Percentiles rank a stretch among this genome's conserved stretches.
Conservation (phyloP, 2,797 vertebrate genomes). For the Propithecus perrieri region DNA sequence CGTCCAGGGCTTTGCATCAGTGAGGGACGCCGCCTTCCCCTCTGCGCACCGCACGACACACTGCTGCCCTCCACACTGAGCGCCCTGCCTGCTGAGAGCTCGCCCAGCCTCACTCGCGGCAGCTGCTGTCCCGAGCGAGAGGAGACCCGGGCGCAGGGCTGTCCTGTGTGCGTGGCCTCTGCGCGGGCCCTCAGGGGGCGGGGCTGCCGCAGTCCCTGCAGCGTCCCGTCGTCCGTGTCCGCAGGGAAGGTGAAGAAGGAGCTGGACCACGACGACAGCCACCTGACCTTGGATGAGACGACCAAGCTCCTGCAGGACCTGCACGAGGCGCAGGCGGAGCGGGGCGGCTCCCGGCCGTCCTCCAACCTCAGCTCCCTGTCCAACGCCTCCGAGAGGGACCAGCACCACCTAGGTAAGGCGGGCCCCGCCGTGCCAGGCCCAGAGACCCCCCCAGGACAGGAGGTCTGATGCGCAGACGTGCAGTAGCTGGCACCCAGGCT, state of each 20-base stretch:
- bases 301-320: constrained; percentile 97
- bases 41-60: accelerated
- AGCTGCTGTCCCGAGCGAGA: not conserved
- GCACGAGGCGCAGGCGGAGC: constrained; percentile 95
- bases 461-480: accelerated
- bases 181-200: accelerated
- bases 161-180: too few relatives aligned
- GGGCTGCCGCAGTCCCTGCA: not conserved
- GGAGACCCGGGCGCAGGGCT: not conserved
- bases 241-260: constrained; percentile 97
- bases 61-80: too few relatives aligned
- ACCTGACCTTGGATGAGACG: constrained; percentile 94
- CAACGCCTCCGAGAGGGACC: constrained; percentile 96
- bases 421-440: accelerated
- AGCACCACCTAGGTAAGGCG: constrained; percentile 92
- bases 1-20: not conserved
- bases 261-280: constrained; percentile 93
- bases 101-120: accelerated
- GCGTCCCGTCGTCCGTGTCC: accelerated
- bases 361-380: constrained; percentile 98
- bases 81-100: not conserved
- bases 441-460: not conserved
- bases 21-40: not conserved
- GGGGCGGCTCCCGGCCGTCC: constrained; percentile 95
- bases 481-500: not conserved